These are phyloP conservation scores for Tamias sibiricus DNA, from an alignment of 2,113 vertebrate species.

Conservation along the genomic window DNA sequence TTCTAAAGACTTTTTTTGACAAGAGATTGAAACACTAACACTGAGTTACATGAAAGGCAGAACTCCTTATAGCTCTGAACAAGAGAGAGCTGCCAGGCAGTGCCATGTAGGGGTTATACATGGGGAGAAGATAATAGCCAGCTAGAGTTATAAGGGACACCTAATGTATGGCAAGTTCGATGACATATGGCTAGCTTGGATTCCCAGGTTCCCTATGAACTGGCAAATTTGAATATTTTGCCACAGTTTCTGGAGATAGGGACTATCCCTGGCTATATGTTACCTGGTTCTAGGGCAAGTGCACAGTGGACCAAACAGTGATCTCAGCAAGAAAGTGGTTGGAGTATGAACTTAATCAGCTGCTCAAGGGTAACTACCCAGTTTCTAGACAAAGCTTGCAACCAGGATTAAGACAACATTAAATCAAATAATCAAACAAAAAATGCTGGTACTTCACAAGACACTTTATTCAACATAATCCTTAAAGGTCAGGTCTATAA, in stretches of 20 bases:
- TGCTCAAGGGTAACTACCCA: background rate
- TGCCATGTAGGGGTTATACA: background rate
- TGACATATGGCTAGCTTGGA: background rate
- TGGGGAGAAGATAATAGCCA: background rate
- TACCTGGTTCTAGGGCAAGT: background rate
- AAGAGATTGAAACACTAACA: background rate
- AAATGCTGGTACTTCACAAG: background rate
- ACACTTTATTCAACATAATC: background rate
- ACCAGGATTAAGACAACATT: background rate
- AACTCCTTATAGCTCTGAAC: background rate
- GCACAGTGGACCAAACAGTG: background rate
- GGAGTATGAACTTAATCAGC: background rate
- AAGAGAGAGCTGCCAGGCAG: background rate
- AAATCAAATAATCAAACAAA: background rate
- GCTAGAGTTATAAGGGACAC: too few relatives aligned
- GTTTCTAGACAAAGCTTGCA: background rate
- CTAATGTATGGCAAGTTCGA: background rate
- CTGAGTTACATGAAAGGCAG: background rate
- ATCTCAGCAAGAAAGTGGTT: background rate
- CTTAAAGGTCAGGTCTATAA: background rate
- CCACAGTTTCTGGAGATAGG: background rate
- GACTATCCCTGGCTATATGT: background rate
- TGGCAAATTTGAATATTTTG: background rate
- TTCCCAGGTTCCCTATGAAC: background rate
- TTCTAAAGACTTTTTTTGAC: background rate